Evolutionary conservation across 1,140 invertebrate species (phyloP).

Genomic region (Procambarus virginalis): DNA sequence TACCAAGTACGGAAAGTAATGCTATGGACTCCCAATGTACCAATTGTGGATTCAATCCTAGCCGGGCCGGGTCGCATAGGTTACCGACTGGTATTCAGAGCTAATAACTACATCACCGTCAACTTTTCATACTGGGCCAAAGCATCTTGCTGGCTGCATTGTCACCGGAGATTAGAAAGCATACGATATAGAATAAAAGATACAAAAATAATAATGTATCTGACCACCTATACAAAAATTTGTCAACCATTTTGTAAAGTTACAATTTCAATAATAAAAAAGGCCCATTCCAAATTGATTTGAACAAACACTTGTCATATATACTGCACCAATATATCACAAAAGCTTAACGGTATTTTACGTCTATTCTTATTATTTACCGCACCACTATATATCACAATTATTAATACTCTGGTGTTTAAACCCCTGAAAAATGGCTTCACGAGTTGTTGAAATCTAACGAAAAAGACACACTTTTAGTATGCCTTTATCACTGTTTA

Average conservation of each 20-base stretch:
- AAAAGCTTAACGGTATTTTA: too few species aligned
- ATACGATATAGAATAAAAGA: too few species aligned
- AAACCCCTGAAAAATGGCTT: background rate
- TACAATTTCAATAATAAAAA: background rate
- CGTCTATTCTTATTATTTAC: background rate
- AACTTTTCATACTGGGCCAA: too few species aligned
- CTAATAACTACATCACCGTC: too few species aligned
- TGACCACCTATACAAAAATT: background rate
- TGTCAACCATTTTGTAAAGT: background rate
- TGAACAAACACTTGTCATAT: background rate
- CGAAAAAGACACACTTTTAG: background rate
- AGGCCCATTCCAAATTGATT: background rate
- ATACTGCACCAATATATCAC: too few species aligned
- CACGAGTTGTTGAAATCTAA: background rate
- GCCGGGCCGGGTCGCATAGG: too few species aligned
- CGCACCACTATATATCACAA: background rate
- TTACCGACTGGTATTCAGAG: too few species aligned
- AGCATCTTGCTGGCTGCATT: too few species aligned
- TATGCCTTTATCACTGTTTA: background rate
- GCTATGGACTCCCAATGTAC: too few species aligned
- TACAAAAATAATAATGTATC: background rate
- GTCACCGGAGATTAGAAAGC: too few species aligned
- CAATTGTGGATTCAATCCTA: too few species aligned
- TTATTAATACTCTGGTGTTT: background rate
- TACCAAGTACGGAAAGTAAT: too few species aligned